These are phyloP conservation scores for Pipistrellus kuhlii DNA, from an alignment of 2,797 vertebrate species.

Conservation along the genomic window DNA sequence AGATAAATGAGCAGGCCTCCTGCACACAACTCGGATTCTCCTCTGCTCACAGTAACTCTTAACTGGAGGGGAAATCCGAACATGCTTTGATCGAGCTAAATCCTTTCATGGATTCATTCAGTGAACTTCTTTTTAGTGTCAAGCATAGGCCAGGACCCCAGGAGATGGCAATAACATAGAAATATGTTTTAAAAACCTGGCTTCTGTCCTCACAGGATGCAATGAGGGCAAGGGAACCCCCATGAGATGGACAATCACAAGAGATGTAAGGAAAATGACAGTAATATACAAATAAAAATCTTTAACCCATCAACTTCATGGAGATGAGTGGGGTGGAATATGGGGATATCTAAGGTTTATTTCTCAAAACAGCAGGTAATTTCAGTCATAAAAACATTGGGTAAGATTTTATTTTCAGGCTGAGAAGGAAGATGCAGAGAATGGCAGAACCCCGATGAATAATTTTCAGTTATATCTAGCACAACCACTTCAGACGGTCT, in stretches of 20 bases:
- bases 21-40: neutral
- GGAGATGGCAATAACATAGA: neutral
- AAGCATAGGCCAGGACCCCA: neutral
- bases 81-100: conserved; percentile 26
- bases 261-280: neutral
- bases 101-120: conserved; percentile 5
- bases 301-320: neutral
- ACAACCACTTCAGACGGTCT: neutral
- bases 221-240: neutral
- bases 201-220: neutral
- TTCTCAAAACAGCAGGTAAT: neutral
- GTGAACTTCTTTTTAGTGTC: neutral
- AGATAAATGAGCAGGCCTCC: neutral
- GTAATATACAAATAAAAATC: neutral
- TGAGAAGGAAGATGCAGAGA: neutral
- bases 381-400: neutral
- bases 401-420: neutral
- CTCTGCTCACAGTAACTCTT: neutral
- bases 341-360: neutral
- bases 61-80: neutral
- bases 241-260: neutral
- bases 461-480: neutral
- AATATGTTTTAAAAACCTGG: neutral
- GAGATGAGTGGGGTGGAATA: neutral
- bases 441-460: neutral